A percentile compares a stretch with the other conserved stretches of the same genome.
Conservation (phyloP, 2,888 invertebrate genomes). For the Tethea ocularis region DNA sequence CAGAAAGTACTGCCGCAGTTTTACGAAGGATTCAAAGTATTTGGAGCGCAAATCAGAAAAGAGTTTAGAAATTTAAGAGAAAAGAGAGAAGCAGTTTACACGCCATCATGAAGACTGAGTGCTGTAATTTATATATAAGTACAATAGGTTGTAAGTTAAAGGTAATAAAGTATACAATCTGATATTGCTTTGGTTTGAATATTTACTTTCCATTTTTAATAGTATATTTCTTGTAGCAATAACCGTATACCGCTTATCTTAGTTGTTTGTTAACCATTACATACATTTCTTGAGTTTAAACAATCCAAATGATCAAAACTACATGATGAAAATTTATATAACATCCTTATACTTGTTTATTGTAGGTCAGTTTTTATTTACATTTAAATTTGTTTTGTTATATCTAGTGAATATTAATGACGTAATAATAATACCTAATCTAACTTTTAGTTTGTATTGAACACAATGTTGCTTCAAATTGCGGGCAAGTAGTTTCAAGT, state of each 20-base stretch:
- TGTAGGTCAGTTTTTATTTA: neutral
- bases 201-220: neutral
- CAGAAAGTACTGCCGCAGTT: constrained; percentile 57
- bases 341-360: neutral
- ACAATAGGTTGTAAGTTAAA: constrained; percentile 17
- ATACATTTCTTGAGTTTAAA: neutral
- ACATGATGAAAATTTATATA: neutral
- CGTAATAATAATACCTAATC: neutral
- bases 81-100: neutral
- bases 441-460: neutral
- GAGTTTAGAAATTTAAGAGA: constrained; percentile 47
- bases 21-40: constrained; percentile 67
- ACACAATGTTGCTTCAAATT: constrained; percentile 18
- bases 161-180: constrained; percentile 10
- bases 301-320: neutral
- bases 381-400: neutral
- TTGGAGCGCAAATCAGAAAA: constrained; percentile 54
- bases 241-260: neutral
- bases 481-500: constrained; percentile 39
- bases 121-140: constrained; percentile 15
- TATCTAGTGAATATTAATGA: neutral
- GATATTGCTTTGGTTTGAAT: neutral
- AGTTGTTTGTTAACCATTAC: neutral
- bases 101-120: constrained; percentile 25
- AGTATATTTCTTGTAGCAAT: neutral